These are phyloP conservation scores for Entomyzon cyanotis DNA, from an alignment of 2,113 vertebrate genomes.

Conservation along the genomic window DNA sequence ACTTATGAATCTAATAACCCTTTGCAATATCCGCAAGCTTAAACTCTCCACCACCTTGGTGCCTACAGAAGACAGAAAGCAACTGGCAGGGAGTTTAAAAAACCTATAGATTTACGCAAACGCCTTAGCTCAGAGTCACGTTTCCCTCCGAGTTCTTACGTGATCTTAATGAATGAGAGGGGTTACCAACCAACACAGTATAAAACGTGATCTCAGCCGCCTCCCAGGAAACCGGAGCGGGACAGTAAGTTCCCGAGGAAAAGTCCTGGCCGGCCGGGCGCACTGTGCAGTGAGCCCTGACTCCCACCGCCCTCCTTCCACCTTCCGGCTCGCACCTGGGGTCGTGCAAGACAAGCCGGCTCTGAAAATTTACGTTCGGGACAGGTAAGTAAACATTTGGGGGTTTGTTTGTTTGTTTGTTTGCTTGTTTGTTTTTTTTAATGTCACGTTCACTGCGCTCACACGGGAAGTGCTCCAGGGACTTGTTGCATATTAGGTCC, in stretches of 20 bases:
- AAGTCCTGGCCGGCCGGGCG: conserved; percentile 62
- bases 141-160: conserved; percentile 87
- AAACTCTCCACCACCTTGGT: conserved; percentile 96
- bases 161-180: conserved; percentile 87
- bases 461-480: conserved; percentile 75
- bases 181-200: conserved; percentile 65
- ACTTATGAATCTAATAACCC: conserved; percentile 99
- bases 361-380: conserved; percentile 56
- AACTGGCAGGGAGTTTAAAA: conserved; percentile 81
- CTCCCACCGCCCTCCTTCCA: conserved; percentile 55
- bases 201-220: conserved; percentile 59
- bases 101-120: conserved; percentile 89
- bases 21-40: conserved; percentile 98
- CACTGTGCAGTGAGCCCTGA: neutral
- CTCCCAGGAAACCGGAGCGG: conserved; percentile 60
- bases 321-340: conserved; percentile 59
- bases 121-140: conserved; percentile 86
- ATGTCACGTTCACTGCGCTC: conserved; percentile 53
- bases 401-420: too few species aligned
- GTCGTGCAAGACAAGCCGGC: conserved; percentile 44
- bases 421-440: neutral
- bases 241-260: conserved; percentile 72
- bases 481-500: conserved; percentile 89
- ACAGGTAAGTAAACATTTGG: conserved; percentile 76
- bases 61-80: conserved; percentile 88